Percentiles rank a stretch among this genome's conserved stretches.
These are phyloP conservation scores for Lithobates pipiens DNA, from an alignment of 2,797 vertebrate genomes.

Conservation along the genomic window DNA sequence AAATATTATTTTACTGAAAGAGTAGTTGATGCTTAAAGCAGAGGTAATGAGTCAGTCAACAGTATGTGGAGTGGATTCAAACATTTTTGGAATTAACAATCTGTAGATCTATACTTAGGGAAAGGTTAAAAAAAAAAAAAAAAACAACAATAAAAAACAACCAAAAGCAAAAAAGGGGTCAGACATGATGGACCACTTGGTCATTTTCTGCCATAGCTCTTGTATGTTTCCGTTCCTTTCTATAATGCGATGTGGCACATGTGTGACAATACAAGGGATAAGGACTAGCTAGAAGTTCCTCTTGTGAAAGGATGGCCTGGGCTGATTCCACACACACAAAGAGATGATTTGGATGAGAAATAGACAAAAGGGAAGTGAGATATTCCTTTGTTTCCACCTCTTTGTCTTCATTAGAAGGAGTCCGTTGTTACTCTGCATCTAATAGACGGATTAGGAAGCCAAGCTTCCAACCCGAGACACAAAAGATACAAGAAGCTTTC, in stretches of 20 bases:
- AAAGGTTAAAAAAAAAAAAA: no score
- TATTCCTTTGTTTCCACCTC: neutral
- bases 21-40: no score
- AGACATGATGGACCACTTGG: no score
- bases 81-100: no score
- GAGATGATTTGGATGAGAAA: neutral
- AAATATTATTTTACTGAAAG: no score
- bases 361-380: neutral
- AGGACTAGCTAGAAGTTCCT: neutral
- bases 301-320: neutral
- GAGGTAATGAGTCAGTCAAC: no score
- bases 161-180: no score
- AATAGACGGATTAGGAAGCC: conserved; percentile 17
- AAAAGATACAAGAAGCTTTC: neutral
- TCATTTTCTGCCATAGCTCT: no score
- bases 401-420: conserved; percentile 28
- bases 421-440: conserved; percentile 1
- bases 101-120: no score
- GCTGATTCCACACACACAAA: neutral
- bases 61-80: no score
- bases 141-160: no score
- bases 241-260: conserved; percentile 18
- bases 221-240: neutral
- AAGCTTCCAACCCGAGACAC: neutral
- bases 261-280: conserved; percentile 15